These are phyloP conservation scores for Pristionchus maxplancki DNA, from an alignment of 2,888 invertebrate genomes.

Conservation along the genomic window DNA sequence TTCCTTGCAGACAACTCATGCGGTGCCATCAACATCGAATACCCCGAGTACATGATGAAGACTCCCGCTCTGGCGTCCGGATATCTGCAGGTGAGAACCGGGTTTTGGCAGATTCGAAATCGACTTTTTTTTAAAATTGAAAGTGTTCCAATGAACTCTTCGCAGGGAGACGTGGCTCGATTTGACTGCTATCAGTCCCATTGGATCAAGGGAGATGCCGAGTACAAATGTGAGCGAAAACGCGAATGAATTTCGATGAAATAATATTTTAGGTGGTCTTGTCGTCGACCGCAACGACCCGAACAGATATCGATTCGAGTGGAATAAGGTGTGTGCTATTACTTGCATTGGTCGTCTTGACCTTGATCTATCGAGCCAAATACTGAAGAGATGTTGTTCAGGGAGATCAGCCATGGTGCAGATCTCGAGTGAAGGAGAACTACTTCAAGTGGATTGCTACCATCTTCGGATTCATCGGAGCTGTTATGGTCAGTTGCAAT, in stretches of 20 bases:
- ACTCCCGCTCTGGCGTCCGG: slow-evolving; percentile 73
- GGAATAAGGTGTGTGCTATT: slow-evolving; percentile 69
- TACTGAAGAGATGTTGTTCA: not conserved
- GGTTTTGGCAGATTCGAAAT: not conserved
- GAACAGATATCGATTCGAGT: slow-evolving; percentile 75
- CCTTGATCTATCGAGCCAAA: not conserved
- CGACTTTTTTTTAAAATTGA: not conserved
- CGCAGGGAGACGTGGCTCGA: slow-evolving; percentile 70
- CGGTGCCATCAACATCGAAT: slow-evolving; percentile 77
- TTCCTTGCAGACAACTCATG: slow-evolving; percentile 76
- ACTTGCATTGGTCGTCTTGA: not conserved
- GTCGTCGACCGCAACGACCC: slow-evolving; percentile 74
- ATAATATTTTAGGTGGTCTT: slow-evolving; percentile 59
- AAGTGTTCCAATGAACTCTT: not conserved
- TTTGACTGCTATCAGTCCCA: slow-evolving; percentile 76
- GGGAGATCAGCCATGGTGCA: slow-evolving; percentile 76
- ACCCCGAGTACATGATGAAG: slow-evolving; percentile 77
- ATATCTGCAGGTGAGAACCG: slow-evolving; percentile 67
- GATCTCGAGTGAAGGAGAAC: slow-evolving; percentile 76
- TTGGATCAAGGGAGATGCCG: slow-evolving; percentile 75
- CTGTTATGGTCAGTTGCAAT: slow-evolving; percentile 57
- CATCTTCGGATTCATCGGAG: slow-evolving; percentile 68
- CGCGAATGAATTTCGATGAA: not conserved
- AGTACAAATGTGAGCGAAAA: slow-evolving; percentile 71
- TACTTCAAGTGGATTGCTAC: slow-evolving; percentile 75